A percentile compares a stretch with the other conserved stretches of the same genome.
Evolutionary conservation across 2,113 vertebrate species (phyloP).

Genomic region (Erythrolamprus reginae): DNA sequence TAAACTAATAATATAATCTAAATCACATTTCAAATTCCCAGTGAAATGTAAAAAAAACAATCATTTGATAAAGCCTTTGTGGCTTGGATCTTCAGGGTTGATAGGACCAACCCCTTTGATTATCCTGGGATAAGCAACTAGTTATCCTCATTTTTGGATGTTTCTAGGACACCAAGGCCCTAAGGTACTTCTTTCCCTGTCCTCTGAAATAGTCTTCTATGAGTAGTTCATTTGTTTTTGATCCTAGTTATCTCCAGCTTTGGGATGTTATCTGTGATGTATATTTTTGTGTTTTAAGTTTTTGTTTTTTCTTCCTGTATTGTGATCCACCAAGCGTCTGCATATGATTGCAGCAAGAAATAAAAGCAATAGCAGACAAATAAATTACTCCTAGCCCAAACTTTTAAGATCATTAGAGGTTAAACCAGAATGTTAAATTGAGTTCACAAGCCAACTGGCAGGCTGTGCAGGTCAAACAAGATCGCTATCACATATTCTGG

Average conservation of each 20-base stretch:
- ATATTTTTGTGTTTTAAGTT: neutral
- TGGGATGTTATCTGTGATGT: neutral
- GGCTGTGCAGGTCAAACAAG: neutral
- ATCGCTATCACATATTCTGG: neutral
- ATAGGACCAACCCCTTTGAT: neutral
- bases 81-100: neutral
- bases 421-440: neutral
- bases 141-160: neutral
- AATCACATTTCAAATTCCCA: too few relatives aligned
- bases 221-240: neutral
- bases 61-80: neutral
- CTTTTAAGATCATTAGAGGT: neutral
- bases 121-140: neutral
- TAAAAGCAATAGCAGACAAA: neutral
- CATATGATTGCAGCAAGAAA: neutral
- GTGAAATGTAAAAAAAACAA: too few relatives aligned
- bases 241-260: neutral
- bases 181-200: neutral
- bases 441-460: neutral
- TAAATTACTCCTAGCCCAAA: neutral
- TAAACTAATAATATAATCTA: too few relatives aligned
- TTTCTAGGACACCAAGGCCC: neutral
- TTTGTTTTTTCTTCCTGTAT: neutral
- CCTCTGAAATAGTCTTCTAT: neutral
- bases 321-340: neutral